Evolutionary conservation across 2,113 vertebrate species (phyloP).

Genomic region (Furnarius figulus): DNA sequence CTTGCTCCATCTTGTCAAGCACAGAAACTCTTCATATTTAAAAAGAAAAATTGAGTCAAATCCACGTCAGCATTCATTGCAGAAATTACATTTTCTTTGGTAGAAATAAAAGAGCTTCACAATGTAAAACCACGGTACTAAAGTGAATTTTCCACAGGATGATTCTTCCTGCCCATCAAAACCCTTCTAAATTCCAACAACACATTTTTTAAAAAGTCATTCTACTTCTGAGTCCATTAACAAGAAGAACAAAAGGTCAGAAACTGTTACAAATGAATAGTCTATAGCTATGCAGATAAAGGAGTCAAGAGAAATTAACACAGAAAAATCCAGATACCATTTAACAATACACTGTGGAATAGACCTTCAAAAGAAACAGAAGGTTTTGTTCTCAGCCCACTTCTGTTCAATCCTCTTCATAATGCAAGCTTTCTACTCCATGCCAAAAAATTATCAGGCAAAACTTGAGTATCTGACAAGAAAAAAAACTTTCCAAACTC

Average conservation of each 20-base stretch:
- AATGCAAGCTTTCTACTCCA: not conserved
- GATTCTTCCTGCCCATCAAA: not conserved
- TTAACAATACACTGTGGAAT: not conserved
- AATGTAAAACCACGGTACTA: not conserved
- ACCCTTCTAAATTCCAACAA: not conserved
- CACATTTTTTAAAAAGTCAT: not conserved
- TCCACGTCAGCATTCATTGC: not conserved
- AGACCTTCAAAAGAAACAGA: not conserved
- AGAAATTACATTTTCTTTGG: not conserved
- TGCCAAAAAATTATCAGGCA: not conserved
- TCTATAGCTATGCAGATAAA: not conserved
- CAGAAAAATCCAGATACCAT: not conserved
- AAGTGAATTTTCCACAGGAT: not conserved
- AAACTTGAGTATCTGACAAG: not conserved
- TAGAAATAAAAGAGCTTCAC: not conserved
- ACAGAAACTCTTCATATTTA: not conserved
- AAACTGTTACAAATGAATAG: not conserved
- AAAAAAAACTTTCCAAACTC: not conserved
- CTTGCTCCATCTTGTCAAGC: not conserved
- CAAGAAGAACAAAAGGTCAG: not conserved
- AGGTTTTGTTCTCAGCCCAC: not conserved
- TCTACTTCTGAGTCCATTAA: not conserved
- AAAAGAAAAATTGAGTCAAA: not conserved
- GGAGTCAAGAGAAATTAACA: not conserved
- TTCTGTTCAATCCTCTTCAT: not conserved